A percentile compares a stretch with the other conserved stretches of the same genome.
Conservation (phyloP, 2,113 vertebrate species). For the Macquaria ambigua region DNA sequence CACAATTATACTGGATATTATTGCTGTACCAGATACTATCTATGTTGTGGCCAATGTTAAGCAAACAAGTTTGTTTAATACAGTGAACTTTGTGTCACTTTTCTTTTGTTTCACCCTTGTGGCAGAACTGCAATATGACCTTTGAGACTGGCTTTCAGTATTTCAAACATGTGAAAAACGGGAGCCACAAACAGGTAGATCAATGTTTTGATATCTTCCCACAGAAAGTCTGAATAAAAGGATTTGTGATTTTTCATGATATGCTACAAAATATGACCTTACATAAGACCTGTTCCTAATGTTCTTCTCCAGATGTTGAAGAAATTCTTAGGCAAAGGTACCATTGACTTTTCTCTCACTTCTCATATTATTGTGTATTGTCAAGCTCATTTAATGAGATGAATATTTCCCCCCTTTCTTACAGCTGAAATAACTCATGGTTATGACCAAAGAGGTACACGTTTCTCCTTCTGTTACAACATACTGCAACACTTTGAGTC, state of each 20-base stretch:
- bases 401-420: background rate
- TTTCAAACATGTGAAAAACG: background rate
- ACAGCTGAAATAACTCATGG: background rate
- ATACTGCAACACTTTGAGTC: background rate
- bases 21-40: background rate
- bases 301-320: slow-evolving; percentile 35
- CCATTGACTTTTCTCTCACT: background rate
- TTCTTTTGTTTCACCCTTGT: background rate
- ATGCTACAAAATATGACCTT: background rate
- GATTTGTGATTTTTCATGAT: background rate
- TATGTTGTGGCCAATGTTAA: background rate
- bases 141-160: background rate
- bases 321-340: slow-evolving; percentile 25
- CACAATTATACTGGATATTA: background rate
- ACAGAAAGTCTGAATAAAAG: background rate
- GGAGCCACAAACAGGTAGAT: slow-evolving; percentile 22
- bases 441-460: slow-evolving; percentile 8
- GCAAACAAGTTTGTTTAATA: background rate
- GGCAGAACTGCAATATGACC: slow-evolving; percentile 28
- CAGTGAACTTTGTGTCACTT: background rate
- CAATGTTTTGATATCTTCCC: background rate
- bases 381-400: background rate
- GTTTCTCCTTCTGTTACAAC: background rate
- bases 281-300: background rate
- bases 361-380: background rate